Evolutionary conservation across 2,888 invertebrate genomes (phyloP).

Genomic region (Drosophila neonasuta): DNA sequence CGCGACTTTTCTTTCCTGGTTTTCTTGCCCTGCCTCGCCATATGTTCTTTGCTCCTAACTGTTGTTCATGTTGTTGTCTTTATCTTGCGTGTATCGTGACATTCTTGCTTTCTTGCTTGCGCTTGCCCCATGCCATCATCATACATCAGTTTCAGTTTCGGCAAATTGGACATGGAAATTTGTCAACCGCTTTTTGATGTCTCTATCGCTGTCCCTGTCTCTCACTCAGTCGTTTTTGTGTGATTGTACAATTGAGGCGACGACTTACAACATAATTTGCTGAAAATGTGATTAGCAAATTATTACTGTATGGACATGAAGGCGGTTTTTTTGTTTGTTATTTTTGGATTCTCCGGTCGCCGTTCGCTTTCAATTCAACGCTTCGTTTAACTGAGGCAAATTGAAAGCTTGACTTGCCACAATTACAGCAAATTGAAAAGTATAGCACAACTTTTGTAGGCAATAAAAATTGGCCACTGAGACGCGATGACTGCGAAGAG

Average conservation of each 20-base stretch:
- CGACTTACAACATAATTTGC: slow-evolving; percentile 72
- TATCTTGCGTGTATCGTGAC: slow-evolving; percentile 15
- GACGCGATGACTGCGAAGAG: slow-evolving; percentile 35
- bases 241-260: slow-evolving; percentile 65
- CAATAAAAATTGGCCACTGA: slow-evolving; percentile 71
- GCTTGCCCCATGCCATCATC: neutral
- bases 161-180: slow-evolving; percentile 64
- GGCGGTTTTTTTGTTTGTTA: slow-evolving; percentile 13
- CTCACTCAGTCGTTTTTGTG: slow-evolving; percentile 49
- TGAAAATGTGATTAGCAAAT: slow-evolving; percentile 72
- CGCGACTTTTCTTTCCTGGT: slow-evolving; percentile 58
- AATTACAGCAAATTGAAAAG: slow-evolving; percentile 73
- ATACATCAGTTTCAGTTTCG: slow-evolving; percentile 33
- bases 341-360: slow-evolving; percentile 12
- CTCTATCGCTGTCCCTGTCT: slow-evolving; percentile 15
- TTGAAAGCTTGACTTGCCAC: slow-evolving; percentile 69
- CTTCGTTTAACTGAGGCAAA: slow-evolving; percentile 75
- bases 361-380: slow-evolving; percentile 75
- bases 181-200: slow-evolving; percentile 54
- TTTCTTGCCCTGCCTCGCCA: slow-evolving; percentile 25
- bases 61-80: slow-evolving; percentile 26
- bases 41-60: slow-evolving; percentile 46
- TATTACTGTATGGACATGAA: slow-evolving; percentile 50
- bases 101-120: slow-evolving; percentile 13
- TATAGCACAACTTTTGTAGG: slow-evolving; percentile 56